phyloP scores from a whole-genome alignment of 2,888 invertebrate species.

The Crioceris asparagi region DNA sequence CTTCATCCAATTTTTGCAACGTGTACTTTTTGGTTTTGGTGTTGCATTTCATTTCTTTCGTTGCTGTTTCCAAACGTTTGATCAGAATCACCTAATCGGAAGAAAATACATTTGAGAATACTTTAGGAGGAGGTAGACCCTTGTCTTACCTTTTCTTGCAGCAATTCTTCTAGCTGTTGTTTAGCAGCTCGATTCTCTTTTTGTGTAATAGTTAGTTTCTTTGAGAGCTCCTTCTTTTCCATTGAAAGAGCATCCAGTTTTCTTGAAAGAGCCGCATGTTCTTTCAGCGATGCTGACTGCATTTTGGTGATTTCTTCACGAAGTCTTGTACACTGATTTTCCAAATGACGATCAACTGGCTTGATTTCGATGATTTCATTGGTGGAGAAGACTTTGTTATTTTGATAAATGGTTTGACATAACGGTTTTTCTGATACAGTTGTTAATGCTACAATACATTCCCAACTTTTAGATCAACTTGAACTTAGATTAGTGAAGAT shows the following conservation, averaged over 20 bases:
- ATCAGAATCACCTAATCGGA: constrained; percentile 14
- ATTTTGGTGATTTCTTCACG: constrained; percentile 27
- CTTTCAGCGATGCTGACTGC: constrained; percentile 27
- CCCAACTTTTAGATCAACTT: too few species aligned
- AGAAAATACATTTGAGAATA: constrained; percentile 1
- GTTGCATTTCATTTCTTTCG: constrained; percentile 30
- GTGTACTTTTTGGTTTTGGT: constrained; percentile 31
- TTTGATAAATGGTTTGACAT: constrained; percentile 19
- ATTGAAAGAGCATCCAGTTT: constrained; percentile 26
- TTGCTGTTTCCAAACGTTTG: constrained; percentile 29
- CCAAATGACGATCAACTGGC: constrained; percentile 11
- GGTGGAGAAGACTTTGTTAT: constrained; percentile 12
- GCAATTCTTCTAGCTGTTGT: constrained; percentile 30
- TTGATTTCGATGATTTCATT: constrained; percentile 6
- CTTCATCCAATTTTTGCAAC: constrained; percentile 30
- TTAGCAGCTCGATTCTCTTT: constrained; percentile 31
- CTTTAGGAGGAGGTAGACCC: too few species aligned
- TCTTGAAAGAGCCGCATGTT: constrained; percentile 26
- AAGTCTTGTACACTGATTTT: constrained; percentile 22
- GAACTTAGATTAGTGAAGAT: too few species aligned
- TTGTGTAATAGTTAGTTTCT: constrained; percentile 22
- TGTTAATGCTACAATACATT: too few species aligned
- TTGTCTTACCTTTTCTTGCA: constrained; percentile 25
- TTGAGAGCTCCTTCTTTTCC: constrained; percentile 29
- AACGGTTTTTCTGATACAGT: constrained; percentile 10